phyloP scores from a whole-genome alignment of 2,113 vertebrate genomes.

The Arenaria interpres region DNA sequence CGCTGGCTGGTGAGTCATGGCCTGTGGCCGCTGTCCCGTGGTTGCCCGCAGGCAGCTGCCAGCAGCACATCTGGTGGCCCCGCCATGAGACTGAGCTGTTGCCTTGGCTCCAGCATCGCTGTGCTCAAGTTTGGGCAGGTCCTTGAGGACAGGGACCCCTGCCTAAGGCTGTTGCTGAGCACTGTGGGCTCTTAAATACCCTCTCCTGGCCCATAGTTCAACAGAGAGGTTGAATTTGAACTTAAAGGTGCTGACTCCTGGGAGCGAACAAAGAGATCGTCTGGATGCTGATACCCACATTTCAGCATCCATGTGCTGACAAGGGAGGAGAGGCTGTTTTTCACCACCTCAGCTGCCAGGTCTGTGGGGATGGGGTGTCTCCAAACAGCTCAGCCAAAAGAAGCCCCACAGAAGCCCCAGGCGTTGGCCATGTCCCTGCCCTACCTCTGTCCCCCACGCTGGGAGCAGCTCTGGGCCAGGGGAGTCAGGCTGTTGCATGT shows the following conservation, averaged over 20 bases:
- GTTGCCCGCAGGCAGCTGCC: not conserved
- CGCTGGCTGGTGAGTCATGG: not conserved
- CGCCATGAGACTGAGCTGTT: not conserved
- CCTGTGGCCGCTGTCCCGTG: fast-evolving
- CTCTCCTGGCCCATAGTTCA: not conserved
- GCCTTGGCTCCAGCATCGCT: not conserved
- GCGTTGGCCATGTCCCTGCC: not conserved
- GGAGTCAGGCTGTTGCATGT: not conserved
- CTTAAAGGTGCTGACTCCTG: not conserved
- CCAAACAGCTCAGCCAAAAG: not conserved
- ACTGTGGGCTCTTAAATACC: not conserved
- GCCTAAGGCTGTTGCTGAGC: not conserved
- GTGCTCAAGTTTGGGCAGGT: not conserved
- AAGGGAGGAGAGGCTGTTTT: not conserved
- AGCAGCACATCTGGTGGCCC: not conserved
- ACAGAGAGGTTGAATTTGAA: not conserved
- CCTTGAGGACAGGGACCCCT: not conserved
- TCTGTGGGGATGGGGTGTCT: not conserved
- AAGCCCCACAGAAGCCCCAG: not conserved
- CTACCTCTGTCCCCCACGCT: not conserved
- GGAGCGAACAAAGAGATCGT: fast-evolving
- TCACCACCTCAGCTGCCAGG: not conserved
- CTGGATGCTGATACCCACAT: not conserved
- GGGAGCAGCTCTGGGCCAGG: not conserved
- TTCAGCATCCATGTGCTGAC: not conserved